Percentiles rank a stretch among this genome's conserved stretches.
Conservation (phyloP, 2,113 vertebrate genomes). For the Notarius quadriscutis region DNA sequence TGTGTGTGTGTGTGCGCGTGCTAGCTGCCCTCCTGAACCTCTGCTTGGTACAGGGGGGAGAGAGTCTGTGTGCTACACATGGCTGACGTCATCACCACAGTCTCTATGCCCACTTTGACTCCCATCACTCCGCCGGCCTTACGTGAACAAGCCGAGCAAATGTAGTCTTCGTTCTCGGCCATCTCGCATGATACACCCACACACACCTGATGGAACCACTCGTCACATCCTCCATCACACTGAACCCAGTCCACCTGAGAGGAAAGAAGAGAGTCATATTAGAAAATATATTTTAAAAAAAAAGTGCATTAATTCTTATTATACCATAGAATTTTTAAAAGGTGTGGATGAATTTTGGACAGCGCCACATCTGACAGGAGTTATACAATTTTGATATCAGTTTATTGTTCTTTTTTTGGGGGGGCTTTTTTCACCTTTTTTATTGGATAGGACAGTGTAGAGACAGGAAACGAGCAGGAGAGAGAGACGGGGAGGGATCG, state of each 20-base stretch:
- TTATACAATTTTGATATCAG: neutral
- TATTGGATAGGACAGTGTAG: too few species aligned
- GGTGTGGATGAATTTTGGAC: neutral
- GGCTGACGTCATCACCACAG: slow-evolving; percentile 59
- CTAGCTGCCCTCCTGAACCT: slow-evolving; percentile 87
- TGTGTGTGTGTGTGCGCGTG: slow-evolving; percentile 40
- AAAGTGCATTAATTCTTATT: neutral
- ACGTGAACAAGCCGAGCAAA: slow-evolving; percentile 90
- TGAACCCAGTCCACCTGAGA: slow-evolving; percentile 98
- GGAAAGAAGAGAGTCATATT: slow-evolving; percentile 40
- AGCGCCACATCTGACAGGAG: neutral
- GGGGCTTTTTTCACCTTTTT: too few species aligned
- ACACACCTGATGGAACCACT: slow-evolving; percentile 99
- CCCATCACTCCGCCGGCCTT: slow-evolving; percentile 62
- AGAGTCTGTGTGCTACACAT: slow-evolving; percentile 56
- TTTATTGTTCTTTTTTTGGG: too few species aligned
- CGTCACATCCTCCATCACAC: slow-evolving; percentile 96
- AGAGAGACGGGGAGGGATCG: too few species aligned
- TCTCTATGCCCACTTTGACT: slow-evolving; percentile 54
- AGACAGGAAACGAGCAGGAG: too few species aligned
- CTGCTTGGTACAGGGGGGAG: slow-evolving; percentile 66
- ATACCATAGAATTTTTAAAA: neutral
- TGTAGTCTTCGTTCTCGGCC: slow-evolving; percentile 98
- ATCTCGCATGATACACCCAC: slow-evolving; percentile 97
- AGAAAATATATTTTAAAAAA: neutral